A percentile compares a stretch with the other conserved stretches of the same genome.
phyloP scores from a whole-genome alignment of 2,888 invertebrate species.

The Pyrochroa serraticornis region DNA sequence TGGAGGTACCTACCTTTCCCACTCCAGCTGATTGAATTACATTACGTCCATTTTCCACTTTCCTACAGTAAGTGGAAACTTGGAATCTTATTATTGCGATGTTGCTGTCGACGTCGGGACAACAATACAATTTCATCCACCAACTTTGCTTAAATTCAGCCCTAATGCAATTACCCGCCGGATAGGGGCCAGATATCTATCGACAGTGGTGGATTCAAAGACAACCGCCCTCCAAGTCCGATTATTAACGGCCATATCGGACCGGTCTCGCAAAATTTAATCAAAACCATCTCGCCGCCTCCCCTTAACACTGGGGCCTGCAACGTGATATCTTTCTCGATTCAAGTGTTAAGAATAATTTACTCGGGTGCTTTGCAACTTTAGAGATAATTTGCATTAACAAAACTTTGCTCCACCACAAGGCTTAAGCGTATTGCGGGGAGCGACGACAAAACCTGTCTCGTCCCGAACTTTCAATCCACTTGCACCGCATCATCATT shows the following conservation, averaged over 20 bases:
- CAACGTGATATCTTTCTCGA: constrained; percentile 5
- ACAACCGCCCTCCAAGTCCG: constrained; percentile 7
- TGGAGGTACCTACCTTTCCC: constrained; percentile 27
- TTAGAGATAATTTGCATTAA: constrained; percentile 7
- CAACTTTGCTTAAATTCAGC: constrained; percentile 28
- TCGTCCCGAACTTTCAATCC: no score
- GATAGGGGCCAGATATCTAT: constrained; percentile 15
- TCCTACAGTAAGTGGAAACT: constrained; percentile 39
- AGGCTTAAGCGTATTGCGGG: background rate
- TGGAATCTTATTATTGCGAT: constrained; percentile 37
- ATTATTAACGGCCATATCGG: constrained; percentile 1
- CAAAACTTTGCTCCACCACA: background rate
- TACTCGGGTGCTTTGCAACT: constrained; percentile 2
- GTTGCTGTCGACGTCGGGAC: constrained; percentile 27
- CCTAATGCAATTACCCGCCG: constrained; percentile 22
- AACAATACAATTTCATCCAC: constrained; percentile 30
- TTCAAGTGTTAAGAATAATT: constrained; percentile 12
- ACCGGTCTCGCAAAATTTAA: background rate
- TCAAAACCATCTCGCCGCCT: background rate
- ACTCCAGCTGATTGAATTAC: constrained; percentile 42
- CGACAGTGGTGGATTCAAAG: constrained; percentile 7
- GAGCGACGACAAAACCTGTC: no score
- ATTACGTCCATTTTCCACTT: constrained; percentile 36
- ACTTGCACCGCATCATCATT: no score
- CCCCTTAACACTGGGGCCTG: background rate